Base-by-base conservation (phyloP, 2,797 vertebrate species). In the Sebastes itinus region DNA sequence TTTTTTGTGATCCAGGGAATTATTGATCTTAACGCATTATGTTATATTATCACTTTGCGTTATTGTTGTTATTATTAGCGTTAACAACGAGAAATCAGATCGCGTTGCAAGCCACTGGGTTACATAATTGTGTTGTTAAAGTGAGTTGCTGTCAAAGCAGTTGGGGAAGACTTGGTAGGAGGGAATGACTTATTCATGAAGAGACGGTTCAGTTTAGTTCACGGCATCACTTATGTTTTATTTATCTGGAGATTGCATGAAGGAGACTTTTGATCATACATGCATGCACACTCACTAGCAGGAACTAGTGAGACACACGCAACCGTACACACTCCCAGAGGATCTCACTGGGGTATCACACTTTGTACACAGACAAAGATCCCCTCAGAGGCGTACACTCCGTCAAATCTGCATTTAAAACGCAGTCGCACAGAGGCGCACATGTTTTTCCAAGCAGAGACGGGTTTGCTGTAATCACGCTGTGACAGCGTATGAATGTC, bases 241-340 rank as follows among this genome's bases (percentile, higher is more conserved):
- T 94, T 92, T 92, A 94, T 94, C 59, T 77, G 67, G 75, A 77
- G 84, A 93, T 91, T 76, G 82, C 87, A 91, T 86, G 85, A 89
- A 91, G 84, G 86, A 87, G 77, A 93, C 85, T 90, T 93, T 93
- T 94, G 92, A 94, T 94, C 92, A 90, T 86, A 91, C 90, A 89
- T 92, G 83, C 91, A 86, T 62, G 75, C 71, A 30, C 32, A 2
- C 56, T 59, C 82, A 33, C 78, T 28, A n/a, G 62, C 78, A 81
- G 75, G 68, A 84, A 77, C 59, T 20, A 63, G 23, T 8, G 56
- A 84, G 14, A 56, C 11, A 64, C 77, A 68, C 22, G 67, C 60
- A 46, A 1, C 16, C 42, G 14, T 18, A 56, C 5, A 62, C 63
- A 13, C 25, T 18, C 85, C 61, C 72, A 20, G 67, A 78, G 78